phyloP scores from a whole-genome alignment of 2,113 vertebrate genomes.

The Calyptomena viridis region DNA sequence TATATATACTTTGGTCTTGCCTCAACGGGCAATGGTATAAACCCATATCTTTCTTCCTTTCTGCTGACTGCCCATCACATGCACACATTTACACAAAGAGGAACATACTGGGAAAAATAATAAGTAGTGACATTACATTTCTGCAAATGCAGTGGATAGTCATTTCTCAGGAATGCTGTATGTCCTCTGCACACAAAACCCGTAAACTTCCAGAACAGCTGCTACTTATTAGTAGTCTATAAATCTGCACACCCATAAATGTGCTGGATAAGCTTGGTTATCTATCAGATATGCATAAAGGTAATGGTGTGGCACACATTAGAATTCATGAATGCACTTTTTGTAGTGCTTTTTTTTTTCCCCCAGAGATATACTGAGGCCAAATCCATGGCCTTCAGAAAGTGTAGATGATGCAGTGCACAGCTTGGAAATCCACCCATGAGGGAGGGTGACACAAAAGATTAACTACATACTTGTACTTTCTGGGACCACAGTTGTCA shows the following conservation, averaged over 20 bases:
- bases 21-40: background rate
- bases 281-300: conserved; percentile 1
- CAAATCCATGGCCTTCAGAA: conserved; percentile 6
- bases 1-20: background rate
- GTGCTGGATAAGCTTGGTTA: background rate
- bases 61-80: background rate
- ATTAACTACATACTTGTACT: background rate
- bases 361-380: background rate
- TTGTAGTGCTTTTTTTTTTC: background rate
- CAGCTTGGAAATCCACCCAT: background rate
- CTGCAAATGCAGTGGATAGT: background rate
- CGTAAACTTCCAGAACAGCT: background rate
- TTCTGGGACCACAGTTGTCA: background rate
- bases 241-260: background rate
- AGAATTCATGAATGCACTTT: background rate
- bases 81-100: background rate
- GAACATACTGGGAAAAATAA: background rate
- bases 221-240: background rate
- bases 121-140: background rate
- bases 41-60: background rate
- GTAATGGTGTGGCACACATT: background rate
- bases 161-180: background rate
- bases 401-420: background rate
- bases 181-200: background rate
- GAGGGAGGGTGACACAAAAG: background rate